phyloP scores from a whole-genome alignment of 2,797 vertebrate species.

The Melanogrammus aeglefinus region DNA sequence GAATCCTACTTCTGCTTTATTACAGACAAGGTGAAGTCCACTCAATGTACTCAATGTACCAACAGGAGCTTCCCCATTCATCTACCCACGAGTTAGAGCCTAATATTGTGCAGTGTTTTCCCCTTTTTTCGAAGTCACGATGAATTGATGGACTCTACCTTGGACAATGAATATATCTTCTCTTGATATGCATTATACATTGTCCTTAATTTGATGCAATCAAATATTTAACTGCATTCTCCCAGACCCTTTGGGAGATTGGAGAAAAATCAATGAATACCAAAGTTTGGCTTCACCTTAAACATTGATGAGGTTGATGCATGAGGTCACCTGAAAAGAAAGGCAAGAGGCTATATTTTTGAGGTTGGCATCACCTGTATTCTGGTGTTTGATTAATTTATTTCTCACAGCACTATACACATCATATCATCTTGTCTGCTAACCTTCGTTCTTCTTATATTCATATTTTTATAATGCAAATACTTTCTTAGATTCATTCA shows the following conservation, averaged over 20 bases:
- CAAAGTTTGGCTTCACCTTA: not conserved
- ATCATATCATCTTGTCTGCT: not conserved
- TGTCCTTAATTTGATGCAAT: not conserved
- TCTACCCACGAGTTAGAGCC: not conserved
- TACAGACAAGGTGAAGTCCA: not conserved
- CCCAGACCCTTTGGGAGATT: not conserved
- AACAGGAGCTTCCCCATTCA: no score
- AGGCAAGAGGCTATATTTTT: not conserved
- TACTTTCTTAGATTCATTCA: no score
- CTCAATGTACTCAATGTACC: not conserved
- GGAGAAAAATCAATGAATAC: not conserved
- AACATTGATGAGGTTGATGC: slow-evolving; percentile 1
- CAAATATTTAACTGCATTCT: not conserved
- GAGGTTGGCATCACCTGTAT: not conserved
- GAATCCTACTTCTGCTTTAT: not conserved
- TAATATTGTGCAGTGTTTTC: not conserved
- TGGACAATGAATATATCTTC: not conserved
- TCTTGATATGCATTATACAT: not conserved
- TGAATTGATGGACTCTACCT: not conserved
- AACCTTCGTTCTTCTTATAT: no score
- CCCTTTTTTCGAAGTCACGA: not conserved
- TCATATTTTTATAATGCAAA: no score
- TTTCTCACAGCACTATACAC: not conserved
- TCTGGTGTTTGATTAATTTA: not conserved
- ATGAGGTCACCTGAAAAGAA: not conserved